Evolutionary conservation across 2,888 invertebrate genomes (phyloP).

Genomic region (Acronicta psi): DNA sequence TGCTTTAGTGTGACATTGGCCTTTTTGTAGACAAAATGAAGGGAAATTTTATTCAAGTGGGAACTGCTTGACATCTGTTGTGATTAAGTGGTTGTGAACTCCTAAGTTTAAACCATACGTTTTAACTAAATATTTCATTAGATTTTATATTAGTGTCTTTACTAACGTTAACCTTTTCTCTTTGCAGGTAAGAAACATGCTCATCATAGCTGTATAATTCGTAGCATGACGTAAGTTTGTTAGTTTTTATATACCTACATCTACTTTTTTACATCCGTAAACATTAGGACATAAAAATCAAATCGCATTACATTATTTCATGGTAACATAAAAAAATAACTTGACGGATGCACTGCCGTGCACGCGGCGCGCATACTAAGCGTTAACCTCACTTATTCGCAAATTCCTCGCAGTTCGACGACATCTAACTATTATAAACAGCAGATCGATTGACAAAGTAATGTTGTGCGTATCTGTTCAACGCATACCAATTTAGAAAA

Average conservation of each 20-base stretch:
- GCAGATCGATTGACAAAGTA: slow-evolving; percentile 38
- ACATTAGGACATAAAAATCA: slow-evolving; percentile 12
- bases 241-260: background rate
- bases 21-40: slow-evolving; percentile 7
- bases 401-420: slow-evolving; percentile 58
- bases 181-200: slow-evolving; percentile 22
- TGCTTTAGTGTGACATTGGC: slow-evolving; percentile 28
- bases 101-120: too few species aligned
- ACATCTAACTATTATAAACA: slow-evolving; percentile 41
- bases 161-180: background rate
- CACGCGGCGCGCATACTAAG: slow-evolving; percentile 50
- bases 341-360: slow-evolving; percentile 56
- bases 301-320: background rate
- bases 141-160: background rate
- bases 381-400: slow-evolving; percentile 49
- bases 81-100: too few species aligned
- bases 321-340: slow-evolving; percentile 38
- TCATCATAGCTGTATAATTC: background rate
- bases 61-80: too few species aligned
- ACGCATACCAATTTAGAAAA: slow-evolving; percentile 33
- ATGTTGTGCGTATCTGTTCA: slow-evolving; percentile 8
- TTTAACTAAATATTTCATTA: too few species aligned
- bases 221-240: slow-evolving; percentile 15
- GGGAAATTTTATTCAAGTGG: background rate
- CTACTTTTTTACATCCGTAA: slow-evolving; percentile 1